Conservation (phyloP, 2,113 vertebrate species). For the Apaloderma vittatum region DNA sequence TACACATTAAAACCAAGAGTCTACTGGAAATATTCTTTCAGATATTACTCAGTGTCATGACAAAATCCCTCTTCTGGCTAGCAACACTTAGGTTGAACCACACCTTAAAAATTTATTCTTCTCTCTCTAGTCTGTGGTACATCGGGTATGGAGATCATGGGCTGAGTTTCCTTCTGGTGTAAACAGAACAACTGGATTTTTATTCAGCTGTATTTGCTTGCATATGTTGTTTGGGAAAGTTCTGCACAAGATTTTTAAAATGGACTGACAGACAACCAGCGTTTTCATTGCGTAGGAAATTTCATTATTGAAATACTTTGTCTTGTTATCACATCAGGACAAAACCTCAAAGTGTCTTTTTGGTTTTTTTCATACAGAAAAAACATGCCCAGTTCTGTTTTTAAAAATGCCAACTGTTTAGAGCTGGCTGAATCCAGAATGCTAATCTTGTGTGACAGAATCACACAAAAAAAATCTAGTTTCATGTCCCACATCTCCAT, state of each 20-base stretch:
- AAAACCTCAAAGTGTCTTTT: background rate
- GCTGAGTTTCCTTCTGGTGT: background rate
- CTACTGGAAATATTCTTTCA: background rate
- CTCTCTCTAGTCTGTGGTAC: background rate
- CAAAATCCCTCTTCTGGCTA: background rate
- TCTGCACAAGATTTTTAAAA: background rate
- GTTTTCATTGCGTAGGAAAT: slow-evolving; percentile 6
- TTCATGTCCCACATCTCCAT: background rate
- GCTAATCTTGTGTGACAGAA: background rate
- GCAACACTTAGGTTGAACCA: background rate
- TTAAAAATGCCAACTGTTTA: background rate
- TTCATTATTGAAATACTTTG: background rate
- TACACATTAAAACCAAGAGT: background rate
- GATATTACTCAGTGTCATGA: background rate
- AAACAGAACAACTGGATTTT: background rate
- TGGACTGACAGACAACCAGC: background rate
- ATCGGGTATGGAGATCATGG: background rate
- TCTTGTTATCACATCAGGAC: background rate
- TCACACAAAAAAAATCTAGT: background rate
- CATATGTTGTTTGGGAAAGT: background rate
- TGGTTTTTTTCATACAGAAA: background rate
- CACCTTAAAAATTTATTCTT: background rate
- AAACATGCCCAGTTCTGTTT: background rate
- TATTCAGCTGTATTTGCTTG: background rate
- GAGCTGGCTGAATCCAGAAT: background rate